A percentile compares a stretch with the other conserved stretches of the same genome.
phyloP scores from a whole-genome alignment of 2,888 invertebrate genomes.

The Adelognathus sp. region DNA sequence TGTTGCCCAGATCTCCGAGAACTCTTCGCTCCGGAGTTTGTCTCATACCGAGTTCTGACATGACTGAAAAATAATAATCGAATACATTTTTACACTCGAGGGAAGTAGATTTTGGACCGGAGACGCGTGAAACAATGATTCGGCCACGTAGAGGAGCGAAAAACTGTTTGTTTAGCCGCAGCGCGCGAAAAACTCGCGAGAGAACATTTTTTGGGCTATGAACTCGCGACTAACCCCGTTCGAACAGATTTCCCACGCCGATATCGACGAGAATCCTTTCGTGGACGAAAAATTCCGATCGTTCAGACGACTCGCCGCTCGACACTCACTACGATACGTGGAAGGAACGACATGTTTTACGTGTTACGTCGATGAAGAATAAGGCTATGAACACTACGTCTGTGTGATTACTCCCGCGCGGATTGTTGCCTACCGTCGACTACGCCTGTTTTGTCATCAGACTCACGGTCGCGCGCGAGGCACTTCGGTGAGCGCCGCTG shows the following conservation, averaged over 20 bases:
- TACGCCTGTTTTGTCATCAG: slow-evolving; percentile 8
- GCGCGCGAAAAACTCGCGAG: neutral
- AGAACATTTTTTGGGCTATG: neutral
- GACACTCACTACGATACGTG: slow-evolving; percentile 24
- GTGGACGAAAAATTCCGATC: too few species aligned
- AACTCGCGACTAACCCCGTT: slow-evolving; percentile 29
- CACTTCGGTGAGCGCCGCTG: slow-evolving; percentile 16
- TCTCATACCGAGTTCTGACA: slow-evolving; percentile 43
- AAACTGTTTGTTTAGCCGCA: neutral
- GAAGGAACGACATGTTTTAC: slow-evolving; percentile 42
- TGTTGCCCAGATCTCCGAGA: slow-evolving; percentile 83
- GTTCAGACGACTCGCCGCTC: slow-evolving; percentile 1
- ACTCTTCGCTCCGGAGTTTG: slow-evolving; percentile 73
- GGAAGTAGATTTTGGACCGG: neutral
- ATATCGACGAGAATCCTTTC: neutral
- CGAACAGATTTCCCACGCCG: neutral
- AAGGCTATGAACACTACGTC: slow-evolving; percentile 29
- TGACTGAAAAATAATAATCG: slow-evolving; percentile 21
- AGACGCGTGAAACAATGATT: neutral
- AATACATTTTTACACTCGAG: neutral
- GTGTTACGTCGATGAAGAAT: slow-evolving; percentile 6
- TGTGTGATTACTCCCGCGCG: slow-evolving; percentile 54
- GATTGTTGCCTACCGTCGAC: slow-evolving; percentile 2
- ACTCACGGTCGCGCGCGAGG: too few species aligned
- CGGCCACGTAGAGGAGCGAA: neutral